Evolutionary conservation across 2,113 vertebrate genomes (phyloP).

Genomic region (Rhabdomys dilectus): DNA sequence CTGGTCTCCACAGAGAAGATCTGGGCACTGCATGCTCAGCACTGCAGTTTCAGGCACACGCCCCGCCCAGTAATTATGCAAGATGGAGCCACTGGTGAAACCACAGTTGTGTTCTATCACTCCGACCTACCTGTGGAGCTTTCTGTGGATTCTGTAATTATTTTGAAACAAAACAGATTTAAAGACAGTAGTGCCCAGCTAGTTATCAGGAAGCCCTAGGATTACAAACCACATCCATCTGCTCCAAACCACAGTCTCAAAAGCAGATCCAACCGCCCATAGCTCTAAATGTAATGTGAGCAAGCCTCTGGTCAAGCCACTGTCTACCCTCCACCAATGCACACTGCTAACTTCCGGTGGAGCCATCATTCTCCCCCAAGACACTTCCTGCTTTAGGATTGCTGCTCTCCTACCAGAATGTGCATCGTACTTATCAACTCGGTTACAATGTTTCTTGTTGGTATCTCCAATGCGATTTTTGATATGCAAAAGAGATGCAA

Average conservation of each 20-base stretch:
- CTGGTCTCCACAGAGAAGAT: neutral
- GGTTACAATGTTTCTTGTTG: neutral
- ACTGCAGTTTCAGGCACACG: neutral
- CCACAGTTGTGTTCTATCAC: neutral
- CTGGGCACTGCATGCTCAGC: neutral
- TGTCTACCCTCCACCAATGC: neutral
- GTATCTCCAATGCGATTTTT: neutral
- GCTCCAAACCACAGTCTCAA: neutral
- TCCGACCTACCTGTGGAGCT: neutral
- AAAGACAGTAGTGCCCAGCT: neutral
- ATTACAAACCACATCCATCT: neutral
- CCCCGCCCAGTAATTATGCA: neutral
- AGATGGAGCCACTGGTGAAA: neutral
- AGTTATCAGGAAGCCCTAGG: neutral
- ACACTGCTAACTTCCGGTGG: neutral
- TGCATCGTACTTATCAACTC: neutral
- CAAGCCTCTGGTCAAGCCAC: neutral
- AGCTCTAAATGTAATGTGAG: neutral
- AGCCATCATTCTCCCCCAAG: neutral
- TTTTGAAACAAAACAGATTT: slow-evolving; percentile 23
- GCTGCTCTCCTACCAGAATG: neutral
- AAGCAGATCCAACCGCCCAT: neutral
- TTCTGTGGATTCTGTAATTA: neutral
- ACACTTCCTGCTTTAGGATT: neutral
- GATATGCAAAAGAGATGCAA: neutral